Evolutionary conservation across 2,888 invertebrate genomes (phyloP).

Genomic region (Tetropium fuscum): DNA sequence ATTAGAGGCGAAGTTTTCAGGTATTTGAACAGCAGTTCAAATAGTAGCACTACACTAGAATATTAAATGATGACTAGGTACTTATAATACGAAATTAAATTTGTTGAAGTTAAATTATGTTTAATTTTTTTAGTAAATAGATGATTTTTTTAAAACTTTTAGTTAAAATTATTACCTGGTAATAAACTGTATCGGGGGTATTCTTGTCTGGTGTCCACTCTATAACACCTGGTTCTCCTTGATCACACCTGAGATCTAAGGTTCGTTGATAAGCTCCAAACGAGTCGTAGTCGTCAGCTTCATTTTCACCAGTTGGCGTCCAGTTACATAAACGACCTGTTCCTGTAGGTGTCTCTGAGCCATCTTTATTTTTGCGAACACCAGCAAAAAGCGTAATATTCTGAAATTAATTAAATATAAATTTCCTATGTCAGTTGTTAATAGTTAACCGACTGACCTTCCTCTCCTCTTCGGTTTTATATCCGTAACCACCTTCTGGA

Average conservation of each 20-base stretch:
- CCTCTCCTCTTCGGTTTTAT: conserved; percentile 85
- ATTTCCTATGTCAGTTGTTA: not conserved
- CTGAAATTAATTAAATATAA: conserved; percentile 64
- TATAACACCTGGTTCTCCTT: conserved; percentile 85
- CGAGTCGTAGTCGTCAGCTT: conserved; percentile 86
- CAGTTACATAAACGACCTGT: conserved; percentile 89
- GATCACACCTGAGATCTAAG: conserved; percentile 84
- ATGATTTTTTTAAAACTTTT: too few relatives aligned
- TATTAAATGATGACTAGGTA: too few relatives aligned
- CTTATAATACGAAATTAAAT: too few relatives aligned
- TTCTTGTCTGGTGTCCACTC: conserved; percentile 88
- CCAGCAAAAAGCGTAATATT: conserved; percentile 87
- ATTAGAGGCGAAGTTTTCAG: too few relatives aligned
- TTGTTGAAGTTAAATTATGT: too few relatives aligned
- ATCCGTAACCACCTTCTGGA: conserved; percentile 88
- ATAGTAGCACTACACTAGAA: too few relatives aligned
- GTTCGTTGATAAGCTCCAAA: conserved; percentile 93
- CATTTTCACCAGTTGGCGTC: conserved; percentile 80
- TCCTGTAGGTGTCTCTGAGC: conserved; percentile 79
- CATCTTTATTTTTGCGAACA: conserved; percentile 76
- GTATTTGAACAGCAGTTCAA: too few relatives aligned
- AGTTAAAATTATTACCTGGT: conserved; percentile 82
- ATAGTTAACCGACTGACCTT: conserved; percentile 69
- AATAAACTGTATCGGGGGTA: conserved; percentile 93
- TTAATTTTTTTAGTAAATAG: too few relatives aligned